These are phyloP conservation scores for Brachyptera risi DNA, from an alignment of 2,888 invertebrate genomes.

Conservation along the genomic window DNA sequence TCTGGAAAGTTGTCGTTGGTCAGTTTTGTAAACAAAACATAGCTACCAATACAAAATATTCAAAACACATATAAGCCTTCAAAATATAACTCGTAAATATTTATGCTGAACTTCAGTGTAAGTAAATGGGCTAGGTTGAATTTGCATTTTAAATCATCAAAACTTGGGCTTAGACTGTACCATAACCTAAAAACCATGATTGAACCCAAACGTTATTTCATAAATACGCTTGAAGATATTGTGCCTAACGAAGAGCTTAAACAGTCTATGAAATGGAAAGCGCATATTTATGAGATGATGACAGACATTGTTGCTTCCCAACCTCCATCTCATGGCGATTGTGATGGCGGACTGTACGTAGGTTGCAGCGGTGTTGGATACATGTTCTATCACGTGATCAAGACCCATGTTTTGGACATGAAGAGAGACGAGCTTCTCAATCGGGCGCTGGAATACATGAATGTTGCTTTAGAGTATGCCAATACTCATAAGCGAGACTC, in stretches of 20 bases:
- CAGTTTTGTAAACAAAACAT: too few relatives aligned
- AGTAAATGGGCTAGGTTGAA: too few relatives aligned
- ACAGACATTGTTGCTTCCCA: constrained; percentile 35
- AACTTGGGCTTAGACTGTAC: too few relatives aligned
- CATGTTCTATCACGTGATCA: constrained; percentile 68
- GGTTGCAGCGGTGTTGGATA: constrained; percentile 68
- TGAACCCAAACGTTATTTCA: constrained; percentile 27
- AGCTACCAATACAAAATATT: too few relatives aligned
- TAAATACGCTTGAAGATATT: constrained; percentile 23
- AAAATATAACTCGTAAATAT: too few relatives aligned
- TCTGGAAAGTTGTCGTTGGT: too few relatives aligned
- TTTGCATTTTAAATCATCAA: too few relatives aligned
- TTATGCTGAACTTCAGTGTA: too few relatives aligned
- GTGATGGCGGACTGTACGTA: constrained; percentile 63
- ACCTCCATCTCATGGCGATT: constrained; percentile 41
- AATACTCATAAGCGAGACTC: constrained; percentile 46
- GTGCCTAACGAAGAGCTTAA: not conserved
- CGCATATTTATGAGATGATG: constrained; percentile 15
- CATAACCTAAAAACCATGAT: too few relatives aligned
- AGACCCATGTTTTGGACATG: constrained; percentile 50
- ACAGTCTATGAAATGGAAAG: constrained; percentile 1
- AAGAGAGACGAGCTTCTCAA: constrained; percentile 51
- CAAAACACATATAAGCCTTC: too few relatives aligned
- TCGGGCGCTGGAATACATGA: constrained; percentile 58
- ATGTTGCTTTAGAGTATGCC: constrained; percentile 55